phyloP scores from a whole-genome alignment of 2,888 invertebrate species.

The Hydrotaea cyrtoneurina region DNA sequence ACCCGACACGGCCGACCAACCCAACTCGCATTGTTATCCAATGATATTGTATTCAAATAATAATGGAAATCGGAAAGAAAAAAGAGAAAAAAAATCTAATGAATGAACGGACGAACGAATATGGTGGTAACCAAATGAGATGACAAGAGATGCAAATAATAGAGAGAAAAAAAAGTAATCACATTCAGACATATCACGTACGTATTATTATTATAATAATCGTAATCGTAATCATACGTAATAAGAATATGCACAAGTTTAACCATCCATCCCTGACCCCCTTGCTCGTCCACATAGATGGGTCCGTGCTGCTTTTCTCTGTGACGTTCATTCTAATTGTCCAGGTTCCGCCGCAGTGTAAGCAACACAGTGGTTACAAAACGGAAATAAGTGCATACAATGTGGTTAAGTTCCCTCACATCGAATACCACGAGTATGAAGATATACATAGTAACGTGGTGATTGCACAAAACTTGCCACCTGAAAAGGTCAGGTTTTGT shows the following conservation, averaged over 20 bases:
- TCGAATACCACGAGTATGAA: too few relatives aligned
- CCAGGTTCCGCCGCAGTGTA: background rate
- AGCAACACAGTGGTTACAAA: too few relatives aligned
- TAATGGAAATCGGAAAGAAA: conserved; percentile 47
- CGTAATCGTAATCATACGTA: background rate
- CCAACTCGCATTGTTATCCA: conserved; percentile 58
- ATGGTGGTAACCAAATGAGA: conserved; percentile 27
- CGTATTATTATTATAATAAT: conserved; percentile 2
- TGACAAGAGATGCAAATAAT: conserved; percentile 45
- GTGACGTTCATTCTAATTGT: conserved; percentile 18
- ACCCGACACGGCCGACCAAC: background rate
- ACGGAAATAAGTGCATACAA: too few relatives aligned
- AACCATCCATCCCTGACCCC: conserved; percentile 53
- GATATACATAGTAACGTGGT: too few relatives aligned
- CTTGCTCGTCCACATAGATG: conserved; percentile 29
- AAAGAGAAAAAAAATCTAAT: conserved; percentile 56
- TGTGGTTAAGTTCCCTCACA: too few relatives aligned
- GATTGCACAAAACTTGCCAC: too few relatives aligned
- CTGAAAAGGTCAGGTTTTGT: too few relatives aligned
- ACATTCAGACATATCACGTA: conserved; percentile 49
- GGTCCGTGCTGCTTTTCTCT: background rate
- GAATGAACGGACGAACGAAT: conserved; percentile 45
- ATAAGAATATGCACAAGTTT: conserved; percentile 36
- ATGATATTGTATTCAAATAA: conserved; percentile 57
- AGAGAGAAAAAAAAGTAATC: conserved; percentile 54